phyloP scores from a whole-genome alignment of 2,113 vertebrate genomes.

The Anolis sagrei region DNA sequence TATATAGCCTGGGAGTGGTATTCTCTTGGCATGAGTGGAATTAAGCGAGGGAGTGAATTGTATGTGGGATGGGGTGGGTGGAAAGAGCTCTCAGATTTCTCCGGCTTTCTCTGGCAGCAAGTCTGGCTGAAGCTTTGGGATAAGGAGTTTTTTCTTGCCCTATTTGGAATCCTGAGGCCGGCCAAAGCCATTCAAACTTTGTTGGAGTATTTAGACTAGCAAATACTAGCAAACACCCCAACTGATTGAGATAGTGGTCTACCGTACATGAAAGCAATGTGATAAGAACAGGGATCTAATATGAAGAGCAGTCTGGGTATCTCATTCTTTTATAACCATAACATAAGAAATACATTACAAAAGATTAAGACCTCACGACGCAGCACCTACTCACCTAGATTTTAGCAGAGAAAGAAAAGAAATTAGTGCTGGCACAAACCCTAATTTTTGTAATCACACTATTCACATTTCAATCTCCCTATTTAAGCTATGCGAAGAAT shows the following conservation, averaged over 20 bases:
- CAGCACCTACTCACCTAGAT: not conserved
- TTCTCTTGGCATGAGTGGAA: not conserved
- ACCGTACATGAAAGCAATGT: not conserved
- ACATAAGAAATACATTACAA: slow-evolving; percentile 1
- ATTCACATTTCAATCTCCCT: not conserved
- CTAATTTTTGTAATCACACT: not conserved
- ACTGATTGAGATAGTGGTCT: slow-evolving; percentile 14
- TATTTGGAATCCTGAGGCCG: accelerated
- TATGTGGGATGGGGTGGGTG: accelerated
- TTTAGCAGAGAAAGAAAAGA: not conserved
- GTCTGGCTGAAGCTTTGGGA: not conserved
- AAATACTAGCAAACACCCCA: not conserved
- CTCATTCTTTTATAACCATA: not conserved
- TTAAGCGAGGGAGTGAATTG: slow-evolving; percentile 34
- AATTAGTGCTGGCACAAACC: not conserved
- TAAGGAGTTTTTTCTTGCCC: not conserved
- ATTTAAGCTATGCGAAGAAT: not conserved
- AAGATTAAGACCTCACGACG: not conserved
- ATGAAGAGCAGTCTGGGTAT: not conserved
- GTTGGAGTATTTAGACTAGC: slow-evolving; percentile 15
- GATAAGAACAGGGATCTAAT: not conserved
- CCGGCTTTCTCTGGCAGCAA: not conserved
- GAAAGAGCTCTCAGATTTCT: slow-evolving; percentile 37
- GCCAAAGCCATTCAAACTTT: slow-evolving; percentile 5
- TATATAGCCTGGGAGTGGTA: not conserved